Evolutionary conservation across 2,888 invertebrate species (phyloP), one percentile per base, ranked within the genome.

Genomic region (Polyploca ridens): DNA sequence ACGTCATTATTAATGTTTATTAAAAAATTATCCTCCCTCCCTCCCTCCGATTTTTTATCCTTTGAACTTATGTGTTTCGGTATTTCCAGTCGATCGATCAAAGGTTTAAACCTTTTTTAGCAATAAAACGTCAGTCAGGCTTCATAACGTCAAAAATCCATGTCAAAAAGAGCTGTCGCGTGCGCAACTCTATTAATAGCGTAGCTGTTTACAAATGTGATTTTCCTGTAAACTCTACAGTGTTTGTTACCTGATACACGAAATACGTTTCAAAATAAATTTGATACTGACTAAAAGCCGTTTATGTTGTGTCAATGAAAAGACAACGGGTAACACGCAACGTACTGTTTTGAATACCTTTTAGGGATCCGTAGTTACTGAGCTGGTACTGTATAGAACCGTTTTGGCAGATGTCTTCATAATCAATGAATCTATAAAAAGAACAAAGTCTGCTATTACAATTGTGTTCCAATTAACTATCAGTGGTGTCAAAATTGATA

Each of bases 241-340:
- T 19, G 19, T 19, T 54, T 4, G 54, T 54, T 54, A 54, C 54
- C 41, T 54, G 54, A 54, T 19, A 54, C 54, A 54, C 54, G 54
- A 19, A 19, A 54, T 54, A 8, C 10, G 10, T 54, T 19, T 54
- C 54, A 54, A 1, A 16, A 54, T 54, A 10, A 19, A 54, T 19
- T 19, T 10, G 10, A 3, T 4, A 7, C 19, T 19, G n/a, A 54
- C 19, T 19, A 19, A 27, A 10, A 54, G 19, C 46, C n/a, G 46
- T n/a, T 46, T 41, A 14, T 46, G 16, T 10, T 16, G 54, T 54
- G 19, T 54, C 54, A 54, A 54, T 54, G 19, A 19, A n/a, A n/a
- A 8, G 54, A 54, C 49, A 16, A 54, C 3, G 2, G 19, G 10
- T n/a, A 19, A 54, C 54, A 54, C 19, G 54, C 10, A 19, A 54